Conservation (phyloP, 2,797 vertebrate genomes). For the Anguilla anguilla region DNA sequence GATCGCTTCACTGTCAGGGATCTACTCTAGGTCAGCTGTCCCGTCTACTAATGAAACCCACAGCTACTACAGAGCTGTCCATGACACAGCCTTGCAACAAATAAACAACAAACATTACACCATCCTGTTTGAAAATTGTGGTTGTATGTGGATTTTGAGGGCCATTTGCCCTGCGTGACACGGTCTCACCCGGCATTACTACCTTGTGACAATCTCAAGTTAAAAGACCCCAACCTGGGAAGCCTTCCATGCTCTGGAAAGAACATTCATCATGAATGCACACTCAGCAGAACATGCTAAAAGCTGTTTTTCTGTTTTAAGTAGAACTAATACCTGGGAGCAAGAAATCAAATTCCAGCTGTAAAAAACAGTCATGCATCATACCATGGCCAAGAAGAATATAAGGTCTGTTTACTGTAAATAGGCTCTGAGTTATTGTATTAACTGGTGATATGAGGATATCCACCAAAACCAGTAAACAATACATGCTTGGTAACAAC, state of each 20-base stretch:
- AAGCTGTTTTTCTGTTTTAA: conserved; percentile 3
- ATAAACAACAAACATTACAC: no score
- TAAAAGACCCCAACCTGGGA: neutral
- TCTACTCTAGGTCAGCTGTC: neutral
- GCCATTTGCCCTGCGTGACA: neutral
- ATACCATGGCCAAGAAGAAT: neutral
- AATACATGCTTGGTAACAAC: neutral
- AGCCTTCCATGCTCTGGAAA: neutral
- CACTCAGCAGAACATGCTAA: neutral
- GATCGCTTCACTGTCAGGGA: neutral
- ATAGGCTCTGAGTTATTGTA: neutral
- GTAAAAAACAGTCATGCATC: neutral
- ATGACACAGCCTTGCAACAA: neutral
- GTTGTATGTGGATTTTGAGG: no score
- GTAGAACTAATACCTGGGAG: neutral
- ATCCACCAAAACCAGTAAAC: neutral
- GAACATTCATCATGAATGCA: neutral
- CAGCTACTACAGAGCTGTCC: neutral
- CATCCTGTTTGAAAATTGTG: no score
- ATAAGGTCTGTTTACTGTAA: neutral
- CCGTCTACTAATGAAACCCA: neutral
- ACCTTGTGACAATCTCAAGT: neutral
- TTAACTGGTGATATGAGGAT: neutral
- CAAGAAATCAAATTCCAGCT: conserved; percentile 1
- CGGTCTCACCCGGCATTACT: neutral